phyloP scores from a whole-genome alignment of 2,797 vertebrate species.

The Rhyacichthys aspro region DNA sequence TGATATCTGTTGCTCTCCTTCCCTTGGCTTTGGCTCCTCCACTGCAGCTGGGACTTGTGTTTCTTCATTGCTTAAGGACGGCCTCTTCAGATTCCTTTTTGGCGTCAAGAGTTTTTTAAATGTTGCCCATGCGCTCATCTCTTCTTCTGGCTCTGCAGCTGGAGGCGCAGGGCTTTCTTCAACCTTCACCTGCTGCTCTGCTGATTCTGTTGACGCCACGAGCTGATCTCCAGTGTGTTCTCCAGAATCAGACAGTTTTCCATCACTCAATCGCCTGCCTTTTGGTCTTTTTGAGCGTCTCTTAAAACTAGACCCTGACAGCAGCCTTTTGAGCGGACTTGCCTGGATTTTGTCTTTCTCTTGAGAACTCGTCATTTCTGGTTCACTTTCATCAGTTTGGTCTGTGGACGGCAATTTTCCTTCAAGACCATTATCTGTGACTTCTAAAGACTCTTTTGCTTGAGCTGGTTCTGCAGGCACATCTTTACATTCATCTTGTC shows the following conservation, averaged over 20 bases:
- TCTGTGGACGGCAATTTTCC: slow-evolving; percentile 59
- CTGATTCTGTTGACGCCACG: slow-evolving; percentile 73
- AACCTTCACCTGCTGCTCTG: slow-evolving; percentile 73
- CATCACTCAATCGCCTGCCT: slow-evolving; percentile 80
- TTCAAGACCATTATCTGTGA: slow-evolving; percentile 6
- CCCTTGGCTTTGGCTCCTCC: slow-evolving; percentile 78
- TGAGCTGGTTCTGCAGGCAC: slow-evolving; percentile 7
- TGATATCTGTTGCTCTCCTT: slow-evolving; percentile 78
- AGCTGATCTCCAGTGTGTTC: slow-evolving; percentile 69
- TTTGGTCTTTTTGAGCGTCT: slow-evolving; percentile 87
- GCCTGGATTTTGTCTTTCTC: slow-evolving; percentile 85
- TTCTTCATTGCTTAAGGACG: slow-evolving; percentile 66
- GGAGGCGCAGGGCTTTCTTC: slow-evolving; percentile 80
- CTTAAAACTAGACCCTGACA: slow-evolving; percentile 84
- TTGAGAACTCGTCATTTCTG: slow-evolving; percentile 79
- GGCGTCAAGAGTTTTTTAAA: slow-evolving; percentile 94
- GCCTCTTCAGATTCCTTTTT: slow-evolving; percentile 82
- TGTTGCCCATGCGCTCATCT: slow-evolving; percentile 87
- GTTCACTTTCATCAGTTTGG: slow-evolving; percentile 61
- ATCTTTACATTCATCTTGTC: slow-evolving; percentile 18
- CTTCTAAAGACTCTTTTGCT: slow-evolving; percentile 1
- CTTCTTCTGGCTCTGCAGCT: slow-evolving; percentile 79
- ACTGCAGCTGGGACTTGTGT: slow-evolving; percentile 51
- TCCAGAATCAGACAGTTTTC: slow-evolving; percentile 70
- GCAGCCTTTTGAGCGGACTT: slow-evolving; percentile 90